Evolutionary conservation across 2,113 vertebrate species (phyloP), one percentile per base, ranked within the genome.

Genomic region (Psittacula cyanocephala): DNA sequence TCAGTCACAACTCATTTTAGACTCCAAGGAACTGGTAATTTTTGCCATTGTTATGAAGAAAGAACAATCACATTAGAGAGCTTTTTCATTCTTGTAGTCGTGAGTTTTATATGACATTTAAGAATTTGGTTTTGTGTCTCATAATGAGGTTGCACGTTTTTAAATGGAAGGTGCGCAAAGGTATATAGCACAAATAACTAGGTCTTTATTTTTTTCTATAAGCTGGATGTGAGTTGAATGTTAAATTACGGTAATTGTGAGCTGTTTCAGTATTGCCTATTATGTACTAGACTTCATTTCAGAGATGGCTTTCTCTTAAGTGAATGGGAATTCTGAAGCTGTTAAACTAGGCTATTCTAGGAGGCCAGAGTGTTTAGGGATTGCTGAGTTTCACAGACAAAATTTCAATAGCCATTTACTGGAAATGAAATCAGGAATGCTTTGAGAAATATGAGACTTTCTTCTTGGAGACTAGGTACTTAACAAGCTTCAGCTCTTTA

Each of bases 201-300:
- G 52, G 62, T 64, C 46, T 82, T 81, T 76, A 71, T 86, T 92
- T 94, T 95, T 94, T 91, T 44, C 77, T 62, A 23, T 89, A 82
- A 94, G 93, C 81, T 97, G 89, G 97, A 97, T 97, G 74, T 82
- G 84, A 97, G 91, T 96, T 98, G 98, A 98, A 97, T 97, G 91
- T 91, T 95, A 97, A 98, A 98, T 98, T 98, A 97, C 46, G 94
- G 95, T 96, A 97, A 97, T 97, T 97, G 92, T 90, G 84, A 96
- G 89, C 80, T 97, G 95, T 59, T 98, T 98, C 94, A 92, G 46
- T 93, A 74, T 70, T 91, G 94, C 68, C 86, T 94, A 76, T 97
- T 95, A 95, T 93, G 50, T 53, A 64, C 76, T 59, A 96, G 94
- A 77, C 74, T 91, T 93, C 70, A 78, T 95, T 94, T 82, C 93